Evolutionary conservation across 2,888 invertebrate genomes (phyloP).

Genomic region (Melanotus villosus): DNA sequence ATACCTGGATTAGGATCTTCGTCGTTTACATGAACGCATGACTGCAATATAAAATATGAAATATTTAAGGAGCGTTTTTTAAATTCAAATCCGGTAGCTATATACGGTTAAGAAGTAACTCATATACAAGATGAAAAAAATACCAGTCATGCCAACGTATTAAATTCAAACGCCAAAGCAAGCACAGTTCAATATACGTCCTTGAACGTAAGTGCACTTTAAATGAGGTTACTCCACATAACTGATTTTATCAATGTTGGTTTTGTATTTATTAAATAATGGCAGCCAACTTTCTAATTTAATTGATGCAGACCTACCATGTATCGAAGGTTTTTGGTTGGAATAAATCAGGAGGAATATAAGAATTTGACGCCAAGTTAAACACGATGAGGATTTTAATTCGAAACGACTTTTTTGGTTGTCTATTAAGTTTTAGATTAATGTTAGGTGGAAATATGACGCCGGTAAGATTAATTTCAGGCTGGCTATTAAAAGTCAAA

Average conservation of each 20-base stretch:
- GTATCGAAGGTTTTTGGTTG: not conserved
- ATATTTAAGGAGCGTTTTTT: too few relatives aligned
- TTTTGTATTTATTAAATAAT: slow-evolving; percentile 4
- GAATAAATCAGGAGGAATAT: too few relatives aligned
- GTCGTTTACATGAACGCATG: too few relatives aligned
- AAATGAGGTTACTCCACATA: slow-evolving; percentile 15
- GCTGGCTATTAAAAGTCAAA: not conserved
- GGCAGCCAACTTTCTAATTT: not conserved
- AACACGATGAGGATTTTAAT: too few relatives aligned
- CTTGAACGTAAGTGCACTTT: slow-evolving; percentile 25
- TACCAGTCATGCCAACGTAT: slow-evolving; percentile 13
- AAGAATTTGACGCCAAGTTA: too few relatives aligned
- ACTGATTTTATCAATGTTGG: not conserved
- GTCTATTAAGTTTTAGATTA: not conserved
- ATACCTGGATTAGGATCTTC: too few relatives aligned
- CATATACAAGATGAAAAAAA: not conserved
- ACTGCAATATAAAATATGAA: too few relatives aligned
- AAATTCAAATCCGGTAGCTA: too few relatives aligned
- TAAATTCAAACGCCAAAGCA: slow-evolving; percentile 5
- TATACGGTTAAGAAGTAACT: too few relatives aligned
- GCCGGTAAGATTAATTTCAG: not conserved
- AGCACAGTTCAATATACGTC: slow-evolving; percentile 26
- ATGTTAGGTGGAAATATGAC: not conserved
- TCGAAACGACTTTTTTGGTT: too few relatives aligned
- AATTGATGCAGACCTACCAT: slow-evolving; percentile 2